These are phyloP conservation scores for Pandion haliaetus DNA, from an alignment of 2,113 vertebrate species.

Conservation along the genomic window DNA sequence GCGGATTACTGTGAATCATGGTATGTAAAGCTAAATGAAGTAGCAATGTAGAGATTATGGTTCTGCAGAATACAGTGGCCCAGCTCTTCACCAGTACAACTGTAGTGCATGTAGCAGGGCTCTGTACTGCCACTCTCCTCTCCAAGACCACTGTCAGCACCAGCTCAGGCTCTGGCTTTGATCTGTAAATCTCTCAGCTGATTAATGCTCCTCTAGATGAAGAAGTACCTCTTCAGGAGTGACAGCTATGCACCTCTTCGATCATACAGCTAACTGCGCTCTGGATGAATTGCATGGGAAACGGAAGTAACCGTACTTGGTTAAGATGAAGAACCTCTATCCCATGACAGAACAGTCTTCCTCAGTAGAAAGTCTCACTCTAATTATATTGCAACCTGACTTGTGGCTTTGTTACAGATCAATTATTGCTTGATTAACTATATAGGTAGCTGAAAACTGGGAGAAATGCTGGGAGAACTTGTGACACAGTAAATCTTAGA, in stretches of 20 bases:
- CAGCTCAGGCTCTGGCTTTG: not conserved
- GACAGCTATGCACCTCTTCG: not conserved
- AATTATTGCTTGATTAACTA: not conserved
- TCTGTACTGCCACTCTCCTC: not conserved
- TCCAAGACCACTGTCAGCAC: not conserved
- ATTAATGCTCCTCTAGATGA: not conserved
- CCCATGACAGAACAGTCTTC: not conserved
- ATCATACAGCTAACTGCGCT: not conserved
- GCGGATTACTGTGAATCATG: not conserved
- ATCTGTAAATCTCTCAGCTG: not conserved
- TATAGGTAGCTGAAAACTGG: not conserved
- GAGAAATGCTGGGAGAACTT: not conserved
- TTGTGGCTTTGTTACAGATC: not conserved
- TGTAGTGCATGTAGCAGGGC: rapidly evolving
- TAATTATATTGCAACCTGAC: not conserved
- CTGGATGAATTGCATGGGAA: not conserved
- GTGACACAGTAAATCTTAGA: not conserved
- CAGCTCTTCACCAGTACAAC: not conserved
- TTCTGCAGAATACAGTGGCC: not conserved
- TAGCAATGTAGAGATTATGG: not conserved
- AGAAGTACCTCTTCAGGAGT: not conserved
- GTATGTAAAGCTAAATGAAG: not conserved
- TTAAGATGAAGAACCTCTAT: not conserved
- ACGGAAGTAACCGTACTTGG: not conserved
- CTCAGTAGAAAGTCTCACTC: not conserved